Evolutionary conservation across 1,140 invertebrate species (phyloP).

Genomic region (Dendrolimus kikuchii): DNA sequence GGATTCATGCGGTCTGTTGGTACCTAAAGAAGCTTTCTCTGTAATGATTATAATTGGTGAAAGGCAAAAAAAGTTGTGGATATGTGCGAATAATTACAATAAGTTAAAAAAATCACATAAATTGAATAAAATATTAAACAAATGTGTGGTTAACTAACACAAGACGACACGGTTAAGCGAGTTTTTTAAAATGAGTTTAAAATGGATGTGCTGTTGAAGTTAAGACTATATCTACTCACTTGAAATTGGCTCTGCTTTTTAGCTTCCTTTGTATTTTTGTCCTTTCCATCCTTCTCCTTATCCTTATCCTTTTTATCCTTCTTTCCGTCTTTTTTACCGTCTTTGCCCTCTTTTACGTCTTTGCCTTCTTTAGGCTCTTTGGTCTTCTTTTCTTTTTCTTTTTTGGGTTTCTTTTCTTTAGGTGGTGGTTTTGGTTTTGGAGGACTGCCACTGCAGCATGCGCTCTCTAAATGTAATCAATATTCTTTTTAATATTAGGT

Average conservation of each 20-base stretch:
- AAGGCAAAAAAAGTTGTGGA: conserved; percentile 32
- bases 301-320: conserved; percentile 75
- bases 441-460: conserved; percentile 81
- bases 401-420: conserved; percentile 83
- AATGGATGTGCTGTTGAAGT: conserved; percentile 57
- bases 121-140: conserved; percentile 33
- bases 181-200: conserved; percentile 42
- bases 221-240: conserved; percentile 51
- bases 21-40: conserved; percentile 47
- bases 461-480: conserved; percentile 76
- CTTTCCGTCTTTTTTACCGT: conserved; percentile 72
- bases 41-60: conserved; percentile 33
- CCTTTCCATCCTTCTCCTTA: conserved; percentile 71
- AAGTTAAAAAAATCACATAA: conserved; percentile 39
- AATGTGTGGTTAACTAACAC: conserved; percentile 51
- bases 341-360: conserved; percentile 72
- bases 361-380: conserved; percentile 72
- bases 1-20: conserved; percentile 58
- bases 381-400: conserved; percentile 81
- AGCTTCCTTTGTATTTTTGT: conserved; percentile 74
- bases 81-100: conserved; percentile 31
- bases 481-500: not conserved
- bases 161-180: conserved; percentile 36
- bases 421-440: conserved; percentile 79
- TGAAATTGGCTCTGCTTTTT: conserved; percentile 78